Evolutionary conservation across 1,140 invertebrate genomes (phyloP).

Genomic region (Rhagoletis pomonella): DNA sequence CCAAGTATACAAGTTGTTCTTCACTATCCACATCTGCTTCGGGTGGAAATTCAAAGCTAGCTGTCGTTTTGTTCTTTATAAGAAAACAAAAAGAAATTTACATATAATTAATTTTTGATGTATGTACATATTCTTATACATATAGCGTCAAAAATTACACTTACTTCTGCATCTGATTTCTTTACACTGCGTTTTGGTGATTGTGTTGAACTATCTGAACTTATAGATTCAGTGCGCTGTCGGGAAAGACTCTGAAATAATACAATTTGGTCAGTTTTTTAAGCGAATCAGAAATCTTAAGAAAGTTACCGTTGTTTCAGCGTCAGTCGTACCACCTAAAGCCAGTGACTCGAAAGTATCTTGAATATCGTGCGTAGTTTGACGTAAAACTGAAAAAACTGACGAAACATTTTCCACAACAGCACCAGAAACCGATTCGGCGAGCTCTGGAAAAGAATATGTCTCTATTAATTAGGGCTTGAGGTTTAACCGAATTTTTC

Average conservation of each 20-base stretch:
- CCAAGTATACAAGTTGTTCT: slow-evolving; percentile 78
- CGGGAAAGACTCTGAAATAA: slow-evolving; percentile 55
- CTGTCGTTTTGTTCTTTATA: slow-evolving; percentile 62
- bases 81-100: not conserved
- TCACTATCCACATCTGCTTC: slow-evolving; percentile 75
- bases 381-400: slow-evolving; percentile 75
- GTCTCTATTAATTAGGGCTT: too few species aligned
- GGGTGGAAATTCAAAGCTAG: slow-evolving; percentile 67
- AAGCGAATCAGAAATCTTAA: not conserved
- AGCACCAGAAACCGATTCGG: slow-evolving; percentile 75
- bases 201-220: slow-evolving; percentile 71
- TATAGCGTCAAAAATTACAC: not conserved
- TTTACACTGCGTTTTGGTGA: slow-evolving; percentile 62
- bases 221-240: slow-evolving; percentile 68
- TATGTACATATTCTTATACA: not conserved
- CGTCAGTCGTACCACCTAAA: slow-evolving; percentile 64
- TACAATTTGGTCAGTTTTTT: not conserved
- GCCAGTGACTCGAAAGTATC: slow-evolving; percentile 73
- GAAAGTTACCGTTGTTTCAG: slow-evolving; percentile 53
- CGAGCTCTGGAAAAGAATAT: slow-evolving; percentile 71
- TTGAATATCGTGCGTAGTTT: slow-evolving; percentile 77
- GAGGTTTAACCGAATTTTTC: too few species aligned
- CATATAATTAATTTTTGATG: not conserved
- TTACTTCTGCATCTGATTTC: slow-evolving; percentile 59
- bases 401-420: slow-evolving; percentile 76